Base-by-base conservation (phyloP, 2,797 vertebrate genomes). In the Enoplosus armatus region DNA sequence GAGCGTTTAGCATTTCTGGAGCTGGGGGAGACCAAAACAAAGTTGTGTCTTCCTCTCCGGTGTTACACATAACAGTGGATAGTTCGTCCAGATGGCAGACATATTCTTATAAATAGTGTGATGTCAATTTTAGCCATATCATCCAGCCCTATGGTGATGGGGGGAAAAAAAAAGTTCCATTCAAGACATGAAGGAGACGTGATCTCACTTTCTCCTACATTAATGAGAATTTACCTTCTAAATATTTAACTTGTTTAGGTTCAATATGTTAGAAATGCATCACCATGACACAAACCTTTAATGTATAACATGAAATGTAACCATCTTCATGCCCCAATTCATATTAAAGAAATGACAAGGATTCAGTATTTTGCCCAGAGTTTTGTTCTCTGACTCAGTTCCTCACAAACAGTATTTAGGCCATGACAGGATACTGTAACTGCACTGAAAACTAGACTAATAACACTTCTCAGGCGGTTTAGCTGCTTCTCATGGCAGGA, bases 381-480 rank as follows among this genome's bases (percentile, higher is more conserved):
- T 51, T 66, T 18, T 59, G 45, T 29, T 43, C 29, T 61, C 37
- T 72, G 43, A n/a, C n/a, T 35, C 12, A 12, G 12, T 53, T 35
- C n/a, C 31, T 62, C 65, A 50, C 18, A 71, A 76, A 56, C 8
- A 69, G 48, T 35, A 53, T 43, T 68, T 4, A 75, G 24, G 66
- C 41, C 37, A 41, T 27, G 65, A 43, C 6, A 58, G 33, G 27
- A 79, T 22, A 24, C 55, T 50, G 45, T 33, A 33, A 64, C 12
- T 35, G 55, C 14, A 72, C 64, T 47, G 18, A 62, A 62, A 50
- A 15, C 55, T 26, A 12, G 20, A 72, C 56, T 79, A 55, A 64
- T 58, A 56, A 70, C 29, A 71, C 58, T 73, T 85, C 55, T 78
- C 51, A 54, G 64, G 69, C 79, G 73, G 56, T 80, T 84, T 69